Base-by-base conservation (phyloP, 2,888 invertebrate species). In the Mythimna ferrago region DNA sequence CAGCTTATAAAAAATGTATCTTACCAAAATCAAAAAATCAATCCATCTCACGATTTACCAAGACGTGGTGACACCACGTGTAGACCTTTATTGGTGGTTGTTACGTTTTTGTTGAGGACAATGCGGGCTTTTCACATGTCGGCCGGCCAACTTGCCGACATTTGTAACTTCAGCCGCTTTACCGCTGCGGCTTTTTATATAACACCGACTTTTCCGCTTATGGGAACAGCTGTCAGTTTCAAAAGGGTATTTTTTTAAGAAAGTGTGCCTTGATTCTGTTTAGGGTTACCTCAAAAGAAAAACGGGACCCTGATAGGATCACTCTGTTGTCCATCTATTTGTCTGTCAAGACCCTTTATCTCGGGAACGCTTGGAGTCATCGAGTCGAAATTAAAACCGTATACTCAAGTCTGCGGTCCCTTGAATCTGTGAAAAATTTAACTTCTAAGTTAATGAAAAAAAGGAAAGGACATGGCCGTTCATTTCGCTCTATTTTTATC, bases 21-120 rank as follows among this genome's bases (percentile, higher is more conserved):
- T 57, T 21, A 16, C 5, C 14, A 41, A 38, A 19, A 14, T 41
- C 6, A 1, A 44, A 32, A 51, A 51, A 0, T 44, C 9, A 3
- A 35, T 0, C 19, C 9, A 38, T 83, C 75, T 60, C 4, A 58
- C 60, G 7, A n/a, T 54, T 38, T 26, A 32, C 41, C 4, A 66
- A 58, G 0, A 19, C 19, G 16, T 86, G 84, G 85, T 73, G 14
- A 65, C 69, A 65, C 65, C 60, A 82, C 69, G 5, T 65, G 61
- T 72, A 67, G 53, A 69, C 84, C 84, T 80, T 84, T 89, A 89
- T 86, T 85, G 88, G 88, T 75, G 84, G 86, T 81, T 80, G 85
- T 82, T 81, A 82, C 82, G 85, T 85, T 86, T 85, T 85, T 85
- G 80, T 66, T 38, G 67, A 78, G 84, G 73, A 85, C 85, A 85